Conservation (phyloP, 2,113 vertebrate genomes). For the Carollia perspicillata region DNA sequence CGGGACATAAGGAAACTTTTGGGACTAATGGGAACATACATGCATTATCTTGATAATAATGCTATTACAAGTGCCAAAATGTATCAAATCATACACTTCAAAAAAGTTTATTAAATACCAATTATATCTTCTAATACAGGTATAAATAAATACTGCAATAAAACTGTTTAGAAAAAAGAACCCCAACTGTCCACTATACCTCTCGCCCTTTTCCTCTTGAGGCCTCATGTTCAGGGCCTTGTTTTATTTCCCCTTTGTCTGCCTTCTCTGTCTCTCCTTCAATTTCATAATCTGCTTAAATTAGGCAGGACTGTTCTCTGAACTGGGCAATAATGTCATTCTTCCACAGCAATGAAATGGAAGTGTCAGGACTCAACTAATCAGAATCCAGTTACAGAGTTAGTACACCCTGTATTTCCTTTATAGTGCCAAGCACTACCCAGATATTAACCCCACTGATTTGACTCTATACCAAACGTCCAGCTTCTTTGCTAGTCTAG, state of each 20-base stretch:
- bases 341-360: neutral
- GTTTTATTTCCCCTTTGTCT: neutral
- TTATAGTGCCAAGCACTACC: neutral
- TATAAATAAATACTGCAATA: neutral
- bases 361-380: neutral
- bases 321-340: neutral
- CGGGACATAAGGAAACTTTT: neutral
- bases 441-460: neutral
- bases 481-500: neutral
- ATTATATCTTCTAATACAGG: neutral
- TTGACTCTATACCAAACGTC: neutral
- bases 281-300: neutral
- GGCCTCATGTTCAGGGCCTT: neutral
- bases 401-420: neutral
- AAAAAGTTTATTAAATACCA: neutral
- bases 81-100: neutral
- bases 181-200: neutral
- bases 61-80: neutral
- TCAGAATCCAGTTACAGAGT: neutral
- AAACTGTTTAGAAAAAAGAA: neutral
- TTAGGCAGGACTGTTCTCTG: neutral
- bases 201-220: neutral
- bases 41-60: neutral
- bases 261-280: neutral
- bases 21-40: neutral